A percentile compares a stretch with the other conserved stretches of the same genome.
Conservation (phyloP, 2,113 vertebrate species). For the Pachyramphus minor region DNA sequence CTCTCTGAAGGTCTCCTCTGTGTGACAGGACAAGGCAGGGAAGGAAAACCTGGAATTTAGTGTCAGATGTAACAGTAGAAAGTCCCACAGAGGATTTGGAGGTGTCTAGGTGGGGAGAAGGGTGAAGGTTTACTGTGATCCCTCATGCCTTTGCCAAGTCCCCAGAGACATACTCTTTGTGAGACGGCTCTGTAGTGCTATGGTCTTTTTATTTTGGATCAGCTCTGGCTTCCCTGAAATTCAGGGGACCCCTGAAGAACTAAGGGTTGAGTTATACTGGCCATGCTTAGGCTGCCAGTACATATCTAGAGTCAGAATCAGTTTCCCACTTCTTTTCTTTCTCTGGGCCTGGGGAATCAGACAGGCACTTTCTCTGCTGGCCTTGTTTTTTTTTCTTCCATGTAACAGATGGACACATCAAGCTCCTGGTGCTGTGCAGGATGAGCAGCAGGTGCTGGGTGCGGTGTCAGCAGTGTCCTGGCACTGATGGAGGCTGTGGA, state of each 20-base stretch:
- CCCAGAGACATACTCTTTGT: background rate
- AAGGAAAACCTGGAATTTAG: background rate
- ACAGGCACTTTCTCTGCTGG: background rate
- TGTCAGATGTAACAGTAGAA: background rate
- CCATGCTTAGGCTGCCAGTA: background rate
- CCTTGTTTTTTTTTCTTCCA: background rate
- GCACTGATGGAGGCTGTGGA: background rate
- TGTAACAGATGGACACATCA: background rate
- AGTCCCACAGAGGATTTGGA: background rate
- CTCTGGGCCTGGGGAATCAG: background rate
- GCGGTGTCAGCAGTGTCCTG: background rate
- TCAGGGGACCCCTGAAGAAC: background rate
- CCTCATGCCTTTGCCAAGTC: background rate
- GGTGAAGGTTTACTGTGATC: background rate
- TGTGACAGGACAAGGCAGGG: background rate
- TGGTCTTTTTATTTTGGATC: background rate
- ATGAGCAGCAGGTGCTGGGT: accelerated
- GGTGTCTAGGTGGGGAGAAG: background rate
- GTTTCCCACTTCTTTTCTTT: background rate
- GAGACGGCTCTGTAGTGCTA: background rate
- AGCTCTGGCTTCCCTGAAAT: background rate
- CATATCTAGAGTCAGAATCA: background rate
- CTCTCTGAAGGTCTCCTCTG: background rate
- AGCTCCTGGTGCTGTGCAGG: background rate
- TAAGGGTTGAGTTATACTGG: background rate